These are phyloP conservation scores for Synergus itoensis DNA, from an alignment of 2,888 invertebrate species.

Conservation along the genomic window DNA sequence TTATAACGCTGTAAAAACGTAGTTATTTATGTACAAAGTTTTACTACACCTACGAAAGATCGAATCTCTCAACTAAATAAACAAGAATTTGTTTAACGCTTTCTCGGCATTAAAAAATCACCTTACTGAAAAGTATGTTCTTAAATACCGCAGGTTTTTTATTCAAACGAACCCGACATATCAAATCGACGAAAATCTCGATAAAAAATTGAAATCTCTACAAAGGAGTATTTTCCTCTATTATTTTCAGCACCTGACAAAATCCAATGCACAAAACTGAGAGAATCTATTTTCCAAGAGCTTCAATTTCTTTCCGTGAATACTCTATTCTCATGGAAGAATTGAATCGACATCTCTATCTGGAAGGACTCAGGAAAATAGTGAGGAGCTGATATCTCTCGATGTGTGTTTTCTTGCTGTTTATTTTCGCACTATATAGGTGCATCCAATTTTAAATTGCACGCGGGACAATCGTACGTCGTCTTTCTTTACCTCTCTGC, in stretches of 20 bases:
- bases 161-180: no score
- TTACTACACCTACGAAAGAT: constrained; percentile 42
- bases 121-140: neutral
- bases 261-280: neutral
- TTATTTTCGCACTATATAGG: constrained; percentile 22
- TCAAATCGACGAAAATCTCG: no score
- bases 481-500: constrained; percentile 25
- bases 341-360: constrained; percentile 27
- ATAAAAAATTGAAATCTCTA: no score
- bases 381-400: neutral
- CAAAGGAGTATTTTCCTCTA: neutral
- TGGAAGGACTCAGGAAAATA: constrained; percentile 31
- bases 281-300: constrained; percentile 13
- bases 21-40: constrained; percentile 44
- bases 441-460: constrained; percentile 39
- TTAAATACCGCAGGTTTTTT: neutral
- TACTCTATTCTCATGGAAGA: constrained; percentile 31
- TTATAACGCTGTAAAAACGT: constrained; percentile 41
- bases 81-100: neutral
- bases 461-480: constrained; percentile 3
- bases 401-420: constrained; percentile 19
- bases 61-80: constrained; percentile 48
- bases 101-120: no score
- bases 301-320: constrained; percentile 27
- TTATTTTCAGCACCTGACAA: neutral